A percentile compares a stretch with the other conserved stretches of the same genome.
Evolutionary conservation across 92 coral and sea anemone genomes (phyloP).

Genomic region (Palythoa caribaeorum): DNA sequence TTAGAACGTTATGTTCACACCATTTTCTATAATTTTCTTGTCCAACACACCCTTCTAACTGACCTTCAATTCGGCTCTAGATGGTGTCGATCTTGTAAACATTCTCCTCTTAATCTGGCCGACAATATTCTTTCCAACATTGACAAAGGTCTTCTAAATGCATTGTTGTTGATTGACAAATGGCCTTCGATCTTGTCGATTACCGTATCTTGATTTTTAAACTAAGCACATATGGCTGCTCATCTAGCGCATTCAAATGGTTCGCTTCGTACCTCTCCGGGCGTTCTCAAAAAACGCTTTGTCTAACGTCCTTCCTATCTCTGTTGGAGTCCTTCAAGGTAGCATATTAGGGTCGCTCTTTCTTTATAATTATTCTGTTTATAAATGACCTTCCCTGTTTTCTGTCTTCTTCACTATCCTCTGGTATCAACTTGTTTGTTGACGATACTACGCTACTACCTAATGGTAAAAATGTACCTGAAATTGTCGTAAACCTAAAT

Average conservation of each 20-base stretch:
- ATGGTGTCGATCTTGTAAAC: constrained; percentile 1
- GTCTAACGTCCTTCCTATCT: not conserved
- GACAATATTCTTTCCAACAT: no score
- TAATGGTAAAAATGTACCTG: not conserved
- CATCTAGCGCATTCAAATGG: not conserved
- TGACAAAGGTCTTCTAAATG: no score
- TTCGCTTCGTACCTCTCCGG: not conserved
- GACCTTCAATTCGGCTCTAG: constrained; percentile 14
- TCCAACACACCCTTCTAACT: constrained; percentile 46
- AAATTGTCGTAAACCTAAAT: not conserved
- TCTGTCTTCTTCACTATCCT: not conserved
- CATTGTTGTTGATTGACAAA: constrained; percentile 14
- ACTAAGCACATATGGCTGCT: not conserved
- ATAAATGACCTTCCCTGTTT: not conserved
- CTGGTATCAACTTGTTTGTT: not conserved
- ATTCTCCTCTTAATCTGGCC: not conserved
- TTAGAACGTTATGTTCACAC: constrained; percentile 53
- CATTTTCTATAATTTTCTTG: constrained; percentile 57
- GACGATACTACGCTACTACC: not conserved
- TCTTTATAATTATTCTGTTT: not conserved
- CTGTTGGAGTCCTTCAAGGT: not conserved
- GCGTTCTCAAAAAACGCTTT: not conserved
- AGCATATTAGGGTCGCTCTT: not conserved
- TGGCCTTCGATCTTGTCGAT: not conserved
- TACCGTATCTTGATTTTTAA: not conserved